phyloP scores from a whole-genome alignment of 2,888 invertebrate species.

The Laspeyria flexula region DNA sequence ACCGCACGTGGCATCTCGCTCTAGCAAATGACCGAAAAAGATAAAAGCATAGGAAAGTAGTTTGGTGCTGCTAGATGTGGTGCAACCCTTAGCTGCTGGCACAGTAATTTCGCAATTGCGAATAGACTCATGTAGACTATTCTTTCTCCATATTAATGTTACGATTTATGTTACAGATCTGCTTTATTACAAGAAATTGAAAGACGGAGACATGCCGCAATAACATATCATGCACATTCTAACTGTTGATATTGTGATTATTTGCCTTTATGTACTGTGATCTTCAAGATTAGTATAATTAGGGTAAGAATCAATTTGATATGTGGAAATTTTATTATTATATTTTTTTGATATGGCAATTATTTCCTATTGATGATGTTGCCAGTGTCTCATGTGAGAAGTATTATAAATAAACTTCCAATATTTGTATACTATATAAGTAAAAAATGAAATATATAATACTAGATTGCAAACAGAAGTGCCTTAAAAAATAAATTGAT shows the following conservation, averaged over 20 bases:
- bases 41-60: too few relatives aligned
- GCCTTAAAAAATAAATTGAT: conserved; percentile 38
- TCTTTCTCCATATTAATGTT: too few relatives aligned
- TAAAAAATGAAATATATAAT: conserved; percentile 18
- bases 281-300: conserved; percentile 51
- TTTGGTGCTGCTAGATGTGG: too few relatives aligned
- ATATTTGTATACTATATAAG: neutral
- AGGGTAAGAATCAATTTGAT: conserved; percentile 19
- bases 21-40: too few relatives aligned
- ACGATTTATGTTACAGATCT: conserved; percentile 91
- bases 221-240: conserved; percentile 73
- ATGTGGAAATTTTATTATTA: conserved; percentile 14
- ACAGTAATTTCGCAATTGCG: too few relatives aligned
- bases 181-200: conserved; percentile 92
- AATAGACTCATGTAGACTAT: too few relatives aligned
- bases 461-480: conserved; percentile 21
- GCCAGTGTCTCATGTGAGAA: too few relatives aligned
- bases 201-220: conserved; percentile 78
- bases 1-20: too few relatives aligned
- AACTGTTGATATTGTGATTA: conserved; percentile 66
- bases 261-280: conserved; percentile 79
- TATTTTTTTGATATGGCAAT: too few relatives aligned
- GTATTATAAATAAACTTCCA: too few relatives aligned
- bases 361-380: too few relatives aligned
- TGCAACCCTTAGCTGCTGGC: too few relatives aligned